Percentiles rank a stretch among this genome's conserved stretches.
phyloP scores from a whole-genome alignment of 2,113 vertebrate genomes.

The Perca flavescens region DNA sequence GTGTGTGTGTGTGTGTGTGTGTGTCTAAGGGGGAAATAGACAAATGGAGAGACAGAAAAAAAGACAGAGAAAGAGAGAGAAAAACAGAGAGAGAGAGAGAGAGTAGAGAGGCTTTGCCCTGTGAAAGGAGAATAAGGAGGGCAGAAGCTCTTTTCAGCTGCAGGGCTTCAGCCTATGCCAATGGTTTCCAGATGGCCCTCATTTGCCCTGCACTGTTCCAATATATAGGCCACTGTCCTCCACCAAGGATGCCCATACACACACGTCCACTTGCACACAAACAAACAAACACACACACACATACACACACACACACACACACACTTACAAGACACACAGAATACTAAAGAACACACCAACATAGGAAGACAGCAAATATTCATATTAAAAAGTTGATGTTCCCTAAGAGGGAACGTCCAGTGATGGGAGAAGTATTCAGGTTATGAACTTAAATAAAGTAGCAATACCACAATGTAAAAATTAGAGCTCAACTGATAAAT shows the following conservation, averaged over 20 bases:
- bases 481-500: background rate
- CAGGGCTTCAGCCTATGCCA: conserved; percentile 85
- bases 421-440: background rate
- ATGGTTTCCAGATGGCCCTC: conserved; percentile 95
- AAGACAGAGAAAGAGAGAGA: conserved; percentile 28
- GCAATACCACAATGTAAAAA: background rate
- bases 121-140: conserved; percentile 68
- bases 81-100: conserved; percentile 24
- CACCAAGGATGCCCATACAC: conserved; percentile 53
- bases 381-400: background rate
- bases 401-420: background rate
- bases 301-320: background rate
- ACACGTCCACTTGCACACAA: conserved; percentile 33
- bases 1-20: background rate
- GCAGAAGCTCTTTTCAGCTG: conserved; percentile 80
- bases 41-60: conserved; percentile 33
- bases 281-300: background rate
- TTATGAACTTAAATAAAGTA: background rate
- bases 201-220: conserved; percentile 85
- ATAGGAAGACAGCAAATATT: background rate
- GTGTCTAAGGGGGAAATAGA: conserved; percentile 25
- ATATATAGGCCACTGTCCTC: conserved; percentile 81
- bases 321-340: background rate
- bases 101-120: conserved; percentile 53
- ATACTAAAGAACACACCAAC: conserved; percentile 27